Base-by-base conservation (phyloP, 2,797 vertebrate genomes). In the Cossypha dichroa region DNA sequence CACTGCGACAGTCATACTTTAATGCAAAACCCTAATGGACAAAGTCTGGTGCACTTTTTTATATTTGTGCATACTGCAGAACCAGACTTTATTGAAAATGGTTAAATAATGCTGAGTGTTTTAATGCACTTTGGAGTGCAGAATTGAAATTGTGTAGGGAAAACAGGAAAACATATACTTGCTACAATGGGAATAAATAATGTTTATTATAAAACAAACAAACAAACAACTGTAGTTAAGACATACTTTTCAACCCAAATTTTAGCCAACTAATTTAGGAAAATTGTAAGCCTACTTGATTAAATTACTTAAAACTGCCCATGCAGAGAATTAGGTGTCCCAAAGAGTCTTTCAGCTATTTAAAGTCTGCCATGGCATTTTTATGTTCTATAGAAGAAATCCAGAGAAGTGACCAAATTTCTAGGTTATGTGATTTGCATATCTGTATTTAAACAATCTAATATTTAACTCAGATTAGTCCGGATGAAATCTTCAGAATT, bases 171-270 rank as follows among this genome's bases (percentile, higher is more conserved):
- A 46, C n/a, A 11, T 21, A 14, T 21, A 29, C 9, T 46, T 0
- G 4, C 10, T 55, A 33, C 13, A n/a, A 3, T 28, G 29, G 21
- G 15, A 75, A 15, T 13, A 75, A 81, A 60, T 59, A 70, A 80
- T 36, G 0, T 25, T 45, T 33, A 34, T 36, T 34, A 23, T 46
- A 41, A 59, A 46, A 29, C 6, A 2, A 0, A 0, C 11, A 28
- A 41, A 46, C 51, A 29, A 8, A 2, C 3, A 72, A 11, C 2
- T 23, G 4, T 26, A 12, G 11, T 52, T 51, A 76, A 62, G 7
- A 51, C 12, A 26, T 25, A 62, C 3, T 34, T 78, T 70, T 68
- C 18, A 26, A 15, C 26, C 4, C 17, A 28, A 63, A 40, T 52
- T 90, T 82, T 78, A 59, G 15, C 10, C 36, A 51, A 4, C 16